Evolutionary conservation across 2,113 vertebrate genomes (phyloP), one percentile per base, ranked within the genome.

Genomic region (Scalopus aquaticus): DNA sequence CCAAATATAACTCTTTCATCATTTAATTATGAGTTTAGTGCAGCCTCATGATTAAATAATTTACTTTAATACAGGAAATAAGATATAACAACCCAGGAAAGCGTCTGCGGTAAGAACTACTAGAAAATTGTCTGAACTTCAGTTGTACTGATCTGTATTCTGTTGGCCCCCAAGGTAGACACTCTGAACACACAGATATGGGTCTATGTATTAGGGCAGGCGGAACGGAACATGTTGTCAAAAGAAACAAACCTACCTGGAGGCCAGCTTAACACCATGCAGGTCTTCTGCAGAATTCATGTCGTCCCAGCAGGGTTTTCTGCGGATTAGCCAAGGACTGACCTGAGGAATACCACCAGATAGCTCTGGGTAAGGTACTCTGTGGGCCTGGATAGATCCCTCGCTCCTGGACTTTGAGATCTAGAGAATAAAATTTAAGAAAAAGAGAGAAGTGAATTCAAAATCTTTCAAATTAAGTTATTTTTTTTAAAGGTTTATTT

Each of bases 381-480:
- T 42, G 64, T 44, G 69, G 16, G 16, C 10, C 49, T 64, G 73
- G 88, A 90, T 7, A 72, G 60, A 96, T 20, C 82, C 81, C 35
- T 94, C 94, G 69, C 77, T 97, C 49, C 58, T 93, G 73, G 85
- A 97, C 60, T 96, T 91, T 2, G 30, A 78, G 42, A 91, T 90
- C 95, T 97, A 74, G 49, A 88, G 94, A 46, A 89, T 22, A 77
- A 88, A 76, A 95, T 58, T 44, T 17, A 46, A 24, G 10, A 19
- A 9, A 37, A 28, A 5, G 7, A 32, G 1, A 3, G 2, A 8
- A 9, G 37, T 7, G 39, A 65, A 74, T 77, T 26, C 28, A 6
- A 64, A 26, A 32, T 22, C 10, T 24, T 93, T 62, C 24, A 72
- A 72, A 69, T 60, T 79, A 91, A 37, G 39, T 72, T 77, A 67